Percentiles rank a stretch among this genome's conserved stretches.
Evolutionary conservation across 2,797 vertebrate species (phyloP).

Genomic region (Micromesistius poutassou): DNA sequence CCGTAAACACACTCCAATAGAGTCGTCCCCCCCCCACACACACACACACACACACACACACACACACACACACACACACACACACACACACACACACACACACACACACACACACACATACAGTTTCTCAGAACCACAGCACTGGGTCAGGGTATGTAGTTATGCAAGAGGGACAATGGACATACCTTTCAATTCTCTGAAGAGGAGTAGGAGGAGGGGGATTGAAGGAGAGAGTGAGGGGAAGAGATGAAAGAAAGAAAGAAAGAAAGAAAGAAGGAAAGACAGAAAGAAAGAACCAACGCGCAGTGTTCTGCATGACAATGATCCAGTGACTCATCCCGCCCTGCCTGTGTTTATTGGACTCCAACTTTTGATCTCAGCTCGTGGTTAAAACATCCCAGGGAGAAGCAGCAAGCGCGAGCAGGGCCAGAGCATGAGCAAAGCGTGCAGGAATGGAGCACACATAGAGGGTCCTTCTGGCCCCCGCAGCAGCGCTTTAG

Average conservation of each 20-base stretch:
- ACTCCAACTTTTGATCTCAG: constrained; percentile 51
- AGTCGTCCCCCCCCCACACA: constrained; percentile 14
- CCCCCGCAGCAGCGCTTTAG: not conserved
- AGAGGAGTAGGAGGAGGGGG: not conserved
- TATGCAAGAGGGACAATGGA: not conserved
- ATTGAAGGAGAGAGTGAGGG: not conserved
- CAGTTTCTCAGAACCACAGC: constrained; percentile 24
- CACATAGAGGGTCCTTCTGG: constrained; percentile 7
- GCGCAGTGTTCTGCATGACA: constrained; percentile 32
- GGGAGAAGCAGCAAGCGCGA: constrained; percentile 40
- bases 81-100: constrained; percentile 15
- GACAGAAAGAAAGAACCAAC: constrained; percentile 12
- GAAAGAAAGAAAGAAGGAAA: not conserved
- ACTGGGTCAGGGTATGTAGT: not conserved
- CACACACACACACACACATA: constrained; percentile 4
- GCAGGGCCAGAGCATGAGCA: constrained; percentile 58
- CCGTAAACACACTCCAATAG: constrained; percentile 40
- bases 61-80: constrained; percentile 8
- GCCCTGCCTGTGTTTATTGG: constrained; percentile 33
- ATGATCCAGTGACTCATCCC: constrained; percentile 44
- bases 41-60: constrained; percentile 5
- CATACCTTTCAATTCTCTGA: not conserved
- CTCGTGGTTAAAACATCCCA: constrained; percentile 42
- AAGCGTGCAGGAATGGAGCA: constrained; percentile 60
- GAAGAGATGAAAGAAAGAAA: not conserved